phyloP scores from a whole-genome alignment of 1,140 invertebrate genomes.

The Plodia interpunctella region DNA sequence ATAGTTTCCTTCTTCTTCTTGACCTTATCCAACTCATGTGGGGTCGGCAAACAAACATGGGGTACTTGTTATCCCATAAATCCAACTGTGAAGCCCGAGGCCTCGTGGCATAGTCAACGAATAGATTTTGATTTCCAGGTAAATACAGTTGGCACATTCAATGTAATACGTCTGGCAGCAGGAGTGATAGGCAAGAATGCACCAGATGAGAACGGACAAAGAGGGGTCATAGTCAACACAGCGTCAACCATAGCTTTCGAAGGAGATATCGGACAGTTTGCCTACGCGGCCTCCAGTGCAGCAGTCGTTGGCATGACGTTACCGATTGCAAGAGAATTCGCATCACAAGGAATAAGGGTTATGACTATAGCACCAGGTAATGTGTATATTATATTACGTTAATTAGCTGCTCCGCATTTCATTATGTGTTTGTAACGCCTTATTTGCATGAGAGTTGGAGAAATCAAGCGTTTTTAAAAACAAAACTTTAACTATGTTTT shows the following conservation, averaged over 20 bases:
- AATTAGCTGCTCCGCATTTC: no score
- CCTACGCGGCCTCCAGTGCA: slow-evolving; percentile 93
- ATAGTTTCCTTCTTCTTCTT: no score
- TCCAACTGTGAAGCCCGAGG: no score
- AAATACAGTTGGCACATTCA: slow-evolving; percentile 96
- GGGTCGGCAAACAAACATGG: no score
- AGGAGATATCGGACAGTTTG: slow-evolving; percentile 96
- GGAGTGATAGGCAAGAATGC: slow-evolving; percentile 91
- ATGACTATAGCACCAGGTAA: slow-evolving; percentile 92
- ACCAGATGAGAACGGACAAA: slow-evolving; percentile 87
- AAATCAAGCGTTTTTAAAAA: no score
- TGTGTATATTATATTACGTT: no score
- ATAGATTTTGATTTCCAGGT: slow-evolving; percentile 77
- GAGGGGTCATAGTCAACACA: slow-evolving; percentile 97
- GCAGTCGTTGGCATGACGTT: slow-evolving; percentile 95
- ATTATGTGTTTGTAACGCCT: no score
- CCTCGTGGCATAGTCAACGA: not conserved
- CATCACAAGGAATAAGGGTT: slow-evolving; percentile 85
- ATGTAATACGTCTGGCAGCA: slow-evolving; percentile 90
- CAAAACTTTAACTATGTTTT: no score
- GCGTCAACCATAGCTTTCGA: slow-evolving; percentile 97
- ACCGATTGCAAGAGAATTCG: slow-evolving; percentile 94
- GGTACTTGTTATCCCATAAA: no score
- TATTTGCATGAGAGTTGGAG: no score
- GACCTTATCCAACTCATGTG: no score